These are phyloP conservation scores for Pomatostomus ruficeps DNA, from an alignment of 2,113 vertebrate species.

Conservation along the genomic window DNA sequence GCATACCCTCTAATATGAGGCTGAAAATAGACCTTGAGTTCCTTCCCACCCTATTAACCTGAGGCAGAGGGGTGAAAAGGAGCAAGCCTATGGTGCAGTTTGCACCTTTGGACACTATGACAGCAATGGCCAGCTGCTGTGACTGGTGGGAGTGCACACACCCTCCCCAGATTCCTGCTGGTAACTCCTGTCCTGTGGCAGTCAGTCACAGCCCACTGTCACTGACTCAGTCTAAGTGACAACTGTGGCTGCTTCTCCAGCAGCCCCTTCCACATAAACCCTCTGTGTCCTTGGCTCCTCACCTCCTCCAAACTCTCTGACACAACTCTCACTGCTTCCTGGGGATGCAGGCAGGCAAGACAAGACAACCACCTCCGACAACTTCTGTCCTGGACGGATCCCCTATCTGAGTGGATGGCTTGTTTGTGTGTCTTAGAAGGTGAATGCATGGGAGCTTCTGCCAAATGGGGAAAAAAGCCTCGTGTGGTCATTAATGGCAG, in stretches of 20 bases:
- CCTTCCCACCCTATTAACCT: not conserved
- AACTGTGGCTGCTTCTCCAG: not conserved
- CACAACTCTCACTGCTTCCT: not conserved
- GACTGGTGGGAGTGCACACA: not conserved
- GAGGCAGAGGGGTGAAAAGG: not conserved
- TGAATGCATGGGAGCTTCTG: not conserved
- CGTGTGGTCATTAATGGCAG: not conserved
- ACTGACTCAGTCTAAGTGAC: not conserved
- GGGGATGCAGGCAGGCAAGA: not conserved
- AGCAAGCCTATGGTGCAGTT: not conserved
- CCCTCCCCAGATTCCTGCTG: not conserved
- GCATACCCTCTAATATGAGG: not conserved
- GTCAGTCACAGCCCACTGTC: not conserved
- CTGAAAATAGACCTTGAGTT: not conserved
- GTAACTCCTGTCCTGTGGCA: not conserved
- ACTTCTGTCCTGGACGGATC: not conserved
- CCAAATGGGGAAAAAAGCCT: not conserved
- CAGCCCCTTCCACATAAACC: not conserved
- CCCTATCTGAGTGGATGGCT: fast-evolving
- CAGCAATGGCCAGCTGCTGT: not conserved
- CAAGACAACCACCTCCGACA: not conserved
- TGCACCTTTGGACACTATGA: not conserved
- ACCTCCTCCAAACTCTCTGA: not conserved
- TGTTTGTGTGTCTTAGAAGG: not conserved
- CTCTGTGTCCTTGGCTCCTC: not conserved